These are phyloP conservation scores for Drosophila pseudoobscura DNA, from an alignment of 1,140 invertebrate species.

Conservation along the genomic window DNA sequence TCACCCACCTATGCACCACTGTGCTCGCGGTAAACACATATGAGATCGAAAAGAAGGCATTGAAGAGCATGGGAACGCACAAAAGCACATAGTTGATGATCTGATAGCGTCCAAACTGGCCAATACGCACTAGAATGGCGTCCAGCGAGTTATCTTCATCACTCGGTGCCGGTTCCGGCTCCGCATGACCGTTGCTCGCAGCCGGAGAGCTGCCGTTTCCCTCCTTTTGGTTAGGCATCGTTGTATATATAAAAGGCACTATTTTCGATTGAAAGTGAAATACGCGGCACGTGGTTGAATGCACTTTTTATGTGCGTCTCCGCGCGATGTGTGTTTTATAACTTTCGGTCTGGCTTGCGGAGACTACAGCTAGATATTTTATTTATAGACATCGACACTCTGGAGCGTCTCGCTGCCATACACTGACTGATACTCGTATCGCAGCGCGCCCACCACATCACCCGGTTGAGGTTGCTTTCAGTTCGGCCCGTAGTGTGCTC, in stretches of 20 bases:
- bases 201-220: constrained; percentile 7
- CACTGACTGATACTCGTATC: constrained; percentile 43
- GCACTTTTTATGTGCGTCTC: constrained; percentile 52
- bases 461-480: background rate
- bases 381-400: constrained; percentile 24
- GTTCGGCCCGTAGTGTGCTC: background rate
- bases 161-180: constrained; percentile 14
- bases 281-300: constrained; percentile 52
- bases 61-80: constrained; percentile 84
- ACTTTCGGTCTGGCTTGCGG: constrained; percentile 19
- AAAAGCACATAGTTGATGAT: constrained; percentile 84
- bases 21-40: constrained; percentile 86
- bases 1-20: constrained; percentile 85
- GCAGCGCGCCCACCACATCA: constrained; percentile 18
- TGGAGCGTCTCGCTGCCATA: constrained; percentile 43
- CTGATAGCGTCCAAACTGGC: constrained; percentile 86
- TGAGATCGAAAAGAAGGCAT: constrained; percentile 84
- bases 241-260: too few relatives aligned
- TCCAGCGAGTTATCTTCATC: constrained; percentile 67
- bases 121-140: constrained; percentile 72
- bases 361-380: background rate
- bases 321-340: constrained; percentile 47
- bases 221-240: constrained; percentile 29
- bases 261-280: background rate
- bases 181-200: constrained; percentile 18